A percentile compares a stretch with the other conserved stretches of the same genome.
These are phyloP conservation scores for Tenthredo livida DNA, from an alignment of 2,888 invertebrate genomes.

Conservation along the genomic window DNA sequence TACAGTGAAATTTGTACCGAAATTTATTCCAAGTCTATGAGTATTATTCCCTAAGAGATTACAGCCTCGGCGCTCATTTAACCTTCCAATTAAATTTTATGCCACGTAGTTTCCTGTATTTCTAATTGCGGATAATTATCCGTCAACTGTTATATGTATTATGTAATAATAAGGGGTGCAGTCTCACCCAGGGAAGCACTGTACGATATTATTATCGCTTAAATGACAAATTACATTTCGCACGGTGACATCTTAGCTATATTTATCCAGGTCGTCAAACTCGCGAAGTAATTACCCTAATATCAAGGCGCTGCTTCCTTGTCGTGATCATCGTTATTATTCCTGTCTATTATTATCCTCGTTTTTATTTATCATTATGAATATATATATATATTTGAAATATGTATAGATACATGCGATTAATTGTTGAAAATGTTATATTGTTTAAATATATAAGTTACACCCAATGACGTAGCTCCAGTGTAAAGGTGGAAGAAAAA, in stretches of 20 bases:
- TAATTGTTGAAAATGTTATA: conserved; percentile 3
- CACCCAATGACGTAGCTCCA: too few relatives aligned
- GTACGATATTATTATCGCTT: not conserved
- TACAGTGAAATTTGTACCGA: not conserved
- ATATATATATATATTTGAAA: not conserved
- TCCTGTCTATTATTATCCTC: not conserved
- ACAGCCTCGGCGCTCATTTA: conserved; percentile 2
- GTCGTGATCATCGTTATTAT: conserved; percentile 19
- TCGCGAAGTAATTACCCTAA: not conserved
- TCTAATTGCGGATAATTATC: conserved; percentile 32
- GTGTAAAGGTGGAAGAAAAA: not conserved
- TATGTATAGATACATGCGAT: not conserved
- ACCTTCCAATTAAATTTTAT: conserved; percentile 32
- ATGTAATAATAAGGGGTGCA: not conserved
- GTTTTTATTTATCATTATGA: not conserved
- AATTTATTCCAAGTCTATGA: not conserved
- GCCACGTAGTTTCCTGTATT: conserved; percentile 12
- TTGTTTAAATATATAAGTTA: conserved; percentile 7
- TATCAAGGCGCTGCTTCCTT: not conserved
- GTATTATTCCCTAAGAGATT: not conserved
- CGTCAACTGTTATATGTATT: conserved; percentile 1
- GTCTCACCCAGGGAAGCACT: not conserved
- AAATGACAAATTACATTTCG: not conserved
- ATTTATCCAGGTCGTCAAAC: not conserved
- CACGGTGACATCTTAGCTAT: not conserved